Evolutionary conservation across 2,888 invertebrate species (phyloP).

Genomic region (Caenorhabditis sulstoni): DNA sequence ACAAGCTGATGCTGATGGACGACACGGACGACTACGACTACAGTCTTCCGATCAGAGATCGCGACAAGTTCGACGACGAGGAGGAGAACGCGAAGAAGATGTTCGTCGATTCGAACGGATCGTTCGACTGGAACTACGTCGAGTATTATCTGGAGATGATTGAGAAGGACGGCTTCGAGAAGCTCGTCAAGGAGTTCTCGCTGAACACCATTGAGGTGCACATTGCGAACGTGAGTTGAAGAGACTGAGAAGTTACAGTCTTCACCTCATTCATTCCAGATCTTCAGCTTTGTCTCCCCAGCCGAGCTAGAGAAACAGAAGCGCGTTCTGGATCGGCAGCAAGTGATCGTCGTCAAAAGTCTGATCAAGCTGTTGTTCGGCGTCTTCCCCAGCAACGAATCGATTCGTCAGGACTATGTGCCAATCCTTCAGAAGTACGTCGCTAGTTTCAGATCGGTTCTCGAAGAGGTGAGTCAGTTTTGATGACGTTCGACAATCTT

Average conservation of each 20-base stretch:
- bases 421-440: conserved; percentile 45
- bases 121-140: conserved; percentile 54
- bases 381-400: conserved; percentile 37
- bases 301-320: conserved; percentile 30
- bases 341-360: conserved; percentile 45
- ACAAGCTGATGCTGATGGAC: conserved; percentile 49
- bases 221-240: conserved; percentile 32
- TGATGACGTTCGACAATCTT: background rate
- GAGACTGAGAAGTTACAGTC: background rate
- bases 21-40: conserved; percentile 54
- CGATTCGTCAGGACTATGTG: conserved; percentile 29
- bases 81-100: conserved; percentile 51
- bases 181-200: conserved; percentile 50
- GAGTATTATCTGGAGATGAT: conserved; percentile 53
- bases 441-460: conserved; percentile 12
- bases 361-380: conserved; percentile 38
- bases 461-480: conserved; percentile 40
- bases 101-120: conserved; percentile 29
- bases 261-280: conserved; percentile 23
- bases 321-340: conserved; percentile 38
- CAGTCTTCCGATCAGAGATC: background rate
- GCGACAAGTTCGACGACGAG: conserved; percentile 45
- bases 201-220: conserved; percentile 39
- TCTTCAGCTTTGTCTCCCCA: conserved; percentile 32
- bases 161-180: conserved; percentile 43